Conservation (phyloP, 2,113 vertebrate species). For the Hymenochirus boettgeri region DNA sequence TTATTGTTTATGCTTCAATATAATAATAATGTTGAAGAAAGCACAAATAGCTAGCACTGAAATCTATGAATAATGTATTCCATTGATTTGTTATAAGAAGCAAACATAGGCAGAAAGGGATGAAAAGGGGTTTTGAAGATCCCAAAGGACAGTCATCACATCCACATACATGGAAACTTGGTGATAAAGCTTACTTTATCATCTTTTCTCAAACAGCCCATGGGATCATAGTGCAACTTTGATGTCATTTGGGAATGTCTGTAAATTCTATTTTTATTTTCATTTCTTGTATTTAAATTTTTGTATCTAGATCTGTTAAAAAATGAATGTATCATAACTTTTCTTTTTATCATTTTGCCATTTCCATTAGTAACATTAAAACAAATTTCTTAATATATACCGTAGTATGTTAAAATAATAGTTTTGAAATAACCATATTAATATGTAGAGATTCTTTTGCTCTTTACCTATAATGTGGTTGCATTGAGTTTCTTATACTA, state of each 20-base stretch:
- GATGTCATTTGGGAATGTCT: background rate
- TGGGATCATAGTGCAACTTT: constrained; percentile 12
- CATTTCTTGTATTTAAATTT: constrained; percentile 9
- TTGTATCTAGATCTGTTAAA: background rate
- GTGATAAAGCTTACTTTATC: constrained; percentile 35
- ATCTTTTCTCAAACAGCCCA: constrained; percentile 25
- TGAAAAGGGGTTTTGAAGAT: constrained; percentile 31
- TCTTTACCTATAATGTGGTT: too few relatives aligned
- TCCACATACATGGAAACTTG: constrained; percentile 35
- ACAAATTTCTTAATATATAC: too few relatives aligned
- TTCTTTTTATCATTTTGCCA: background rate
- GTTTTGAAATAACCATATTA: too few relatives aligned
- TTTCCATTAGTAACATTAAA: background rate
- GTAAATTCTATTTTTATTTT: constrained; percentile 2
- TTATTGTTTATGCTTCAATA: background rate
- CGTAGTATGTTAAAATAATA: too few relatives aligned
- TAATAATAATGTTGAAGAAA: constrained; percentile 24
- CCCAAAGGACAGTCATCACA: constrained; percentile 17
- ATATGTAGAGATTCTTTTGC: too few relatives aligned
- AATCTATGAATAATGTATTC: constrained; percentile 35
- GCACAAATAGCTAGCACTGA: constrained; percentile 10
- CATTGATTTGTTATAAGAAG: constrained; percentile 33
- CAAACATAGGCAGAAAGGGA: constrained; percentile 1
- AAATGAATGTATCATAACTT: background rate
- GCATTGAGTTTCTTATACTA: too few relatives aligned